Conservation (phyloP, 2,888 invertebrate genomes). For the Phalera bucephala region DNA sequence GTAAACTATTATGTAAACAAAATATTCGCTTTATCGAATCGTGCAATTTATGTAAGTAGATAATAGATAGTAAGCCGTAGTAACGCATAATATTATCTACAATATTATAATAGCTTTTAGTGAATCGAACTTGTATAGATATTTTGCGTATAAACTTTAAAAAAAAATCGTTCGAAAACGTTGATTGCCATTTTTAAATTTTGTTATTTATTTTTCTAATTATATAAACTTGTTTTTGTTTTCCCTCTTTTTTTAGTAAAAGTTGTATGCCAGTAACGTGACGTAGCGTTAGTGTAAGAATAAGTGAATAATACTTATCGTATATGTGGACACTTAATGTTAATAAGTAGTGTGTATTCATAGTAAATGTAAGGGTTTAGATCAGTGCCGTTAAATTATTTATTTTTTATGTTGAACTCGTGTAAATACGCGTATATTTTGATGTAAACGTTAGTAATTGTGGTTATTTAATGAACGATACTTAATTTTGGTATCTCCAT, state of each 20-base stretch:
- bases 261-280: conserved; percentile 77
- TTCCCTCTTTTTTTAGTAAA: conserved; percentile 44
- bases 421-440: conserved; percentile 77
- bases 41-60: conserved; percentile 80
- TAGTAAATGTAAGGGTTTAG: conserved; percentile 76
- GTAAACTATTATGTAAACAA: conserved; percentile 40
- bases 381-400: conserved; percentile 76
- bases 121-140: conserved; percentile 55
- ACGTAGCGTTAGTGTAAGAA: conserved; percentile 47
- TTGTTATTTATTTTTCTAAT: conserved; percentile 81
- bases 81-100: conserved; percentile 59
- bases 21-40: conserved; percentile 77
- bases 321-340: conserved; percentile 62
- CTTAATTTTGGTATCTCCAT: conserved; percentile 44
- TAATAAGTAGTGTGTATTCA: conserved; percentile 69
- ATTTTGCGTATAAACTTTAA: conserved; percentile 28
- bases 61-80: conserved; percentile 62
- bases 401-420: conserved; percentile 80
- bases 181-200: conserved; percentile 65
- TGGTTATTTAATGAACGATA: conserved; percentile 72
- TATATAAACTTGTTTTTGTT: conserved; percentile 62
- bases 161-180: conserved; percentile 30
- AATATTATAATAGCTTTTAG: conserved; percentile 36
- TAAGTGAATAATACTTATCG: conserved; percentile 48
- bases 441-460: conserved; percentile 71